These are phyloP conservation scores for Mesorhabditis sp. DNA, from an alignment of 2,888 invertebrate genomes.

Conservation along the genomic window DNA sequence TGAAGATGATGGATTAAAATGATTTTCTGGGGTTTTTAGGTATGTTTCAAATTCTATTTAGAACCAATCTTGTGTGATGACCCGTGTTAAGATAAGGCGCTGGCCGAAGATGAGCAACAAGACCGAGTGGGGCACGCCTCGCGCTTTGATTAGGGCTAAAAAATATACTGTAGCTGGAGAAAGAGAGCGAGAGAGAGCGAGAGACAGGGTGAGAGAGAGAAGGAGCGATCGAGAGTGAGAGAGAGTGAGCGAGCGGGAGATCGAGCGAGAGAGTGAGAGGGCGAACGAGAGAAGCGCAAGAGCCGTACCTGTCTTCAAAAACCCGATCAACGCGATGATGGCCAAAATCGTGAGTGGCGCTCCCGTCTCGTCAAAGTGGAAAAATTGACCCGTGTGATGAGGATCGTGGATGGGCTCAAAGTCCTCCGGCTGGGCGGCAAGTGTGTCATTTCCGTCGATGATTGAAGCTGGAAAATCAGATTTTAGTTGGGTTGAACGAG, in stretches of 20 bases:
- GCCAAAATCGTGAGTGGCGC: constrained; percentile 16
- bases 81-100: constrained; percentile 19
- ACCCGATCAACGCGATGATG: constrained; percentile 19
- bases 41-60: not conserved
- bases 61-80: constrained; percentile 10
- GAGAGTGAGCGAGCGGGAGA: not conserved
- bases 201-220: not conserved
- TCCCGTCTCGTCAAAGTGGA: constrained; percentile 21
- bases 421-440: constrained; percentile 3
- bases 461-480: not conserved
- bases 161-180: not conserved
- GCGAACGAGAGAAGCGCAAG: no score
- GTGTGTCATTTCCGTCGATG: not conserved
- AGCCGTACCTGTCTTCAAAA: constrained; percentile 26
- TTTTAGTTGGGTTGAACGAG: not conserved
- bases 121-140: constrained; percentile 36
- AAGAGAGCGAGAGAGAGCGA: not conserved
- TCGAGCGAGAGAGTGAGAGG: not conserved
- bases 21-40: no score
- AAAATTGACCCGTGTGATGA: not conserved
- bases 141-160: constrained; percentile 13
- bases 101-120: constrained; percentile 36
- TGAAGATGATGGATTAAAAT: not conserved
- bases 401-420: constrained; percentile 5
- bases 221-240: not conserved